Conservation (phyloP, 1,140 invertebrate species). For the Proales similis region DNA sequence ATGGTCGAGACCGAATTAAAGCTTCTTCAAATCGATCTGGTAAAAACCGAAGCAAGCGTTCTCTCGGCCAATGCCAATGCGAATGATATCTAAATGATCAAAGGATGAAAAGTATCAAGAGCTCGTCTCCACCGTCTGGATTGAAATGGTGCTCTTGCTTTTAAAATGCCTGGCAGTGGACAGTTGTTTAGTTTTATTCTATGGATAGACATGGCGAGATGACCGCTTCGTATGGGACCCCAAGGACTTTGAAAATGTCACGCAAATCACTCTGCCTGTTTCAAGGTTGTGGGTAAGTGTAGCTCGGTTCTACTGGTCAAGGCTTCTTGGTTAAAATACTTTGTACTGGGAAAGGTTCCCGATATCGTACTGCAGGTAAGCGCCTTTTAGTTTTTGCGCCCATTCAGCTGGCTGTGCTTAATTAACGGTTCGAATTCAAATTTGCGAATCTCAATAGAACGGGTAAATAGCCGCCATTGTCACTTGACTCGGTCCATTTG, state of each 20-base stretch:
- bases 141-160: conserved; percentile 24
- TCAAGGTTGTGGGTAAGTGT: conserved; percentile 27
- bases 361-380: conserved; percentile 34
- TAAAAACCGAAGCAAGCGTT: neutral
- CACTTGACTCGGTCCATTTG: neutral
- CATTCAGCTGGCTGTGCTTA: neutral
- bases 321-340: too few relatives aligned
- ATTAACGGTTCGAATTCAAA: neutral
- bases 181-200: neutral
- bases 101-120: conserved; percentile 38
- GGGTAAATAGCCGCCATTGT: conserved; percentile 5
- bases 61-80: neutral
- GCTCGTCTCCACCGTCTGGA: conserved; percentile 29
- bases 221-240: conserved; percentile 17
- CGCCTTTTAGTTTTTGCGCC: conserved; percentile 1
- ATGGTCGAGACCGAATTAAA: conserved; percentile 30
- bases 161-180: neutral
- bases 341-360: conserved; percentile 19
- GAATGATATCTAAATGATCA: neutral
- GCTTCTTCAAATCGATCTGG: conserved; percentile 33
- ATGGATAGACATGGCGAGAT: conserved; percentile 24
- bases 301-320: too few relatives aligned
- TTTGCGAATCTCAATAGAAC: conserved; percentile 7
- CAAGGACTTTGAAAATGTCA: conserved; percentile 23
- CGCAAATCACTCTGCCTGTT: conserved; percentile 33